Percentiles rank a stretch among this genome's conserved stretches.
These are phyloP conservation scores for Drosophila neocordata DNA, from an alignment of 1,140 invertebrate species.

Conservation along the genomic window DNA sequence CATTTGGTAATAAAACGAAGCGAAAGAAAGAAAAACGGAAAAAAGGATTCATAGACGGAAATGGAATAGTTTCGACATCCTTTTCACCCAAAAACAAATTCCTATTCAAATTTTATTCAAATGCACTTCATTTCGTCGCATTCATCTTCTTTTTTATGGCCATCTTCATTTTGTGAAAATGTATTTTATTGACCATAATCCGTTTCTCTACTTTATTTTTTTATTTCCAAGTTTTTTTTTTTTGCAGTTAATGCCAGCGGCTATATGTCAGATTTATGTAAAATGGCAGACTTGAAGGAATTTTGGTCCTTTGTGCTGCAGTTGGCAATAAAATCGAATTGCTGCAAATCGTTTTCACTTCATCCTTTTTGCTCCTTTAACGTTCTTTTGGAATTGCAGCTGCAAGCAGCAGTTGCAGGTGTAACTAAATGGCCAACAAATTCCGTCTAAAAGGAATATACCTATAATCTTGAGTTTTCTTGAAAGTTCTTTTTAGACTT, in stretches of 20 bases:
- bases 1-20: conserved; percentile 55
- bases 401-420: too few species aligned
- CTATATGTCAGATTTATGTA: conserved; percentile 63
- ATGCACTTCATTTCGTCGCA: conserved; percentile 25
- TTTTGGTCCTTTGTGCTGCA: too few species aligned
- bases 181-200: conserved; percentile 41
- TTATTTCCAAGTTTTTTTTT: neutral
- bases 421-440: too few species aligned
- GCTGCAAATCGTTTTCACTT: conserved; percentile 23
- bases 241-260: conserved; percentile 26
- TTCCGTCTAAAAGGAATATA: too few species aligned
- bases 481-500: too few species aligned
- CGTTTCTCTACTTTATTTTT: conserved; percentile 12
- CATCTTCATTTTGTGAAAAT: neutral
- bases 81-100: neutral
- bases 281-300: conserved; percentile 35
- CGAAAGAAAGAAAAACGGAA: conserved; percentile 12
- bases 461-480: too few species aligned
- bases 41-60: conserved; percentile 36
- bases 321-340: conserved; percentile 58
- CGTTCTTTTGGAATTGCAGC: conserved; percentile 26
- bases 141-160: conserved; percentile 15
- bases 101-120: conserved; percentile 64
- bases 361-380: too few species aligned
- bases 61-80: conserved; percentile 3